These are phyloP conservation scores for Picus viridis DNA, from an alignment of 2,797 vertebrate species.

Conservation along the genomic window DNA sequence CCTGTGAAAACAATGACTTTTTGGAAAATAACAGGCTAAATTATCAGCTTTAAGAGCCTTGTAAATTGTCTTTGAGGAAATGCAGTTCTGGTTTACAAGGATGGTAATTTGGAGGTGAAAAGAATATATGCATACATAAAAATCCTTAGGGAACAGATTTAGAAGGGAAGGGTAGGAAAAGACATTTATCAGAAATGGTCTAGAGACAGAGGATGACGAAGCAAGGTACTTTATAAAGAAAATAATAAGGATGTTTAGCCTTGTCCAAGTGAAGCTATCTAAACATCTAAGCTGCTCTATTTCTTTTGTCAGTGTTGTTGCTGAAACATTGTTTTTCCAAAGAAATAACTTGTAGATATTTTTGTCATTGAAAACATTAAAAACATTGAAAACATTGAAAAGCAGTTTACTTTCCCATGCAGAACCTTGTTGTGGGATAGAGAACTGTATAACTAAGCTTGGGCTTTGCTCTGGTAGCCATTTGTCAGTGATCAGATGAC, in stretches of 20 bases:
- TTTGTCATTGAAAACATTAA: not conserved
- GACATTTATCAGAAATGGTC: not conserved
- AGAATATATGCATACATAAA: not conserved
- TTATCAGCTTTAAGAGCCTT: constrained; percentile 9
- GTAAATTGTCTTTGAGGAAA: not conserved
- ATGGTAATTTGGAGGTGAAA: not conserved
- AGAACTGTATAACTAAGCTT: not conserved
- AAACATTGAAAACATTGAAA: not conserved
- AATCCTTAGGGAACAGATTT: not conserved
- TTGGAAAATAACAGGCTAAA: not conserved
- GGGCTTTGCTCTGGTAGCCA: not conserved
- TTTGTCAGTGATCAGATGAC: not conserved
- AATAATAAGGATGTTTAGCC: not conserved
- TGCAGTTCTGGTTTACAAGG: not conserved
- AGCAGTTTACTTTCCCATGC: not conserved
- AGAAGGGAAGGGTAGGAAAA: not conserved
- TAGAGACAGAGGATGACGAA: not conserved
- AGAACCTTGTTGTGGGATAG: not conserved
- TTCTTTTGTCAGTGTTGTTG: not conserved
- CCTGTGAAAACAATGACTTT: not conserved
- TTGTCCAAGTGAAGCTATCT: not conserved
- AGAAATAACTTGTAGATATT: not conserved
- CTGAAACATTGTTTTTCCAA: not conserved
- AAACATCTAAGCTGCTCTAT: not conserved
- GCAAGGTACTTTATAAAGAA: not conserved